Evolutionary conservation across 1,140 invertebrate genomes (phyloP).

Genomic region (Neodiprion lecontei): DNA sequence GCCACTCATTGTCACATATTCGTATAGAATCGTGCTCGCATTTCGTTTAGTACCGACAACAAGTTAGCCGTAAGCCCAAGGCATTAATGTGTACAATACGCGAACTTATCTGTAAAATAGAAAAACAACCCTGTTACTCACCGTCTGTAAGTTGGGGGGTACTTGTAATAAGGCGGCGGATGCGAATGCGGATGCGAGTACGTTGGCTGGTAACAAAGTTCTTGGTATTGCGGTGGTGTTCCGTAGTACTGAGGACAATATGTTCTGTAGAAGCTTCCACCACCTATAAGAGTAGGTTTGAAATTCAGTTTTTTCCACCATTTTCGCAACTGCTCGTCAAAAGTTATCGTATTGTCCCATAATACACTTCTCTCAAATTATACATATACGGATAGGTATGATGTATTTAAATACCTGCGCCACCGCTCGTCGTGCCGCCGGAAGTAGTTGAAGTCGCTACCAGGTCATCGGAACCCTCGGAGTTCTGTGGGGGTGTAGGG

Average conservation of each 20-base stretch:
- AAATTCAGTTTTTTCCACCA: neutral
- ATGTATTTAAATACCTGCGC: conserved; percentile 40
- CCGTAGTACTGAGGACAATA: conserved; percentile 61
- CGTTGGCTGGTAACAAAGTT: conserved; percentile 68
- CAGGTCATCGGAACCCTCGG: conserved; percentile 59
- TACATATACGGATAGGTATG: no score
- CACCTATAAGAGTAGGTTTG: conserved; percentile 42
- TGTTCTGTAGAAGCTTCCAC: conserved; percentile 56
- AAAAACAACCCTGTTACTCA: conserved; percentile 23
- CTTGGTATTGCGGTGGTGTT: conserved; percentile 65
- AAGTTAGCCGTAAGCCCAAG: no score
- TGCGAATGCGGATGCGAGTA: conserved; percentile 63
- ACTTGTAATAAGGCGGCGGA: conserved; percentile 71
- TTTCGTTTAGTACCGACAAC: no score
- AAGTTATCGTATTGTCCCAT: no score
- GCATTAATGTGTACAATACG: no score
- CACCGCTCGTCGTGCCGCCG: conserved; percentile 59
- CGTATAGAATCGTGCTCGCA: no score
- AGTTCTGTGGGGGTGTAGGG: conserved; percentile 62
- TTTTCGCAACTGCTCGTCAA: no score
- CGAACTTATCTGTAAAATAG: no score
- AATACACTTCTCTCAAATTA: no score
- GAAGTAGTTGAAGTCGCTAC: conserved; percentile 56
- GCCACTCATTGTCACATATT: no score
- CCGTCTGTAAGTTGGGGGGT: conserved; percentile 65